These are phyloP conservation scores for Chelonoidis abingdonii DNA, from an alignment of 2,113 vertebrate genomes.

Conservation along the genomic window DNA sequence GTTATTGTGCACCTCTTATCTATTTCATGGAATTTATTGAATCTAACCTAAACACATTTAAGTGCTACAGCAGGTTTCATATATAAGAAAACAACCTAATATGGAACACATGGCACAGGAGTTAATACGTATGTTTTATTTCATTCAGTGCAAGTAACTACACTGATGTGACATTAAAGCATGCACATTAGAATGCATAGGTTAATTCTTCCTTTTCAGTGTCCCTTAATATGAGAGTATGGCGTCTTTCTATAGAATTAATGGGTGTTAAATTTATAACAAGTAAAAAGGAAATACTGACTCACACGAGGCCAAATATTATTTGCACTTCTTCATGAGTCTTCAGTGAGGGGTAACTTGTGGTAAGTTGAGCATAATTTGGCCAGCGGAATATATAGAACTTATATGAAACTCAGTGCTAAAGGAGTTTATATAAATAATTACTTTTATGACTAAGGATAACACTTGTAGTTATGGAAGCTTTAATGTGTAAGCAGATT, in stretches of 20 bases:
- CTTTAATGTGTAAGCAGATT: not conserved
- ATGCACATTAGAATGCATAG: rapidly evolving
- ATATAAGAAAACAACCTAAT: not conserved
- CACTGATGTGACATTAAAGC: not conserved
- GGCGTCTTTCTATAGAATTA: not conserved
- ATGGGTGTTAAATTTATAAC: not conserved
- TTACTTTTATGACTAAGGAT: not conserved
- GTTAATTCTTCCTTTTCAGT: not conserved
- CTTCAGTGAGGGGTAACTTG: not conserved
- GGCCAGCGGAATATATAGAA: rapidly evolving
- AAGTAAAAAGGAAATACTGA: not conserved
- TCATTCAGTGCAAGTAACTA: not conserved
- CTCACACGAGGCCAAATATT: rapidly evolving
- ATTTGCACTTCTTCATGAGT: not conserved
- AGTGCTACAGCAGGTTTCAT: not conserved
- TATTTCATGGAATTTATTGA: not conserved
- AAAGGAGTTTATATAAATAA: not conserved
- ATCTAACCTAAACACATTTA: not conserved
- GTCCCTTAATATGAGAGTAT: not conserved
- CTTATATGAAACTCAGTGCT: not conserved
- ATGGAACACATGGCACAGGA: not conserved
- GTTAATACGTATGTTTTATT: not conserved
- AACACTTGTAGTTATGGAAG: not conserved
- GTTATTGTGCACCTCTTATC: not conserved
- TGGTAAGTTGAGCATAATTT: not conserved